Conservation (phyloP, 2,888 invertebrate genomes). For the Oligia latruncula region DNA sequence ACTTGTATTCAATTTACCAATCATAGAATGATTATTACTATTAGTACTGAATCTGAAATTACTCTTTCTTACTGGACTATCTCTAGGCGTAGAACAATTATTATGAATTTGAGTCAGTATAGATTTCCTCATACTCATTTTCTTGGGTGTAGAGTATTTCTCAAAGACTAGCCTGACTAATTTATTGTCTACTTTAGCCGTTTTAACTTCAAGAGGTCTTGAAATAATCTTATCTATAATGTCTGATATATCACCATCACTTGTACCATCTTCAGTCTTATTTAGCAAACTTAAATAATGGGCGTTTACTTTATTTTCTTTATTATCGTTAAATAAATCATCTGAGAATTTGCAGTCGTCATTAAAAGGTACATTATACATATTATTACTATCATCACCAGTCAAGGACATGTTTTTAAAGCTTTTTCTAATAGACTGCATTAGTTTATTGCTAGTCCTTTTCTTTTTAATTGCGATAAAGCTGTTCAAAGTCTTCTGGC, state of each 20-base stretch:
- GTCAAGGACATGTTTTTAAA: constrained; percentile 75
- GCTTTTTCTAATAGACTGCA: constrained; percentile 72
- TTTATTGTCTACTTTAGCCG: constrained; percentile 80
- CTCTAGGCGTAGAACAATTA: constrained; percentile 84
- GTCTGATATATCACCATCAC: constrained; percentile 80
- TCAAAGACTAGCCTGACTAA: constrained; percentile 81
- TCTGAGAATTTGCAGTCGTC: constrained; percentile 42
- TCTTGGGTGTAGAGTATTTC: constrained; percentile 76
- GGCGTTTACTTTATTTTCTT: constrained; percentile 62
- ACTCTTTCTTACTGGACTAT: constrained; percentile 72
- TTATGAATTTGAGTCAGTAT: constrained; percentile 73
- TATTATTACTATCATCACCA: constrained; percentile 45
- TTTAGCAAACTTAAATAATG: constrained; percentile 76
- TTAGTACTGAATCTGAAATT: constrained; percentile 65
- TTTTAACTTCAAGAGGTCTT: constrained; percentile 74
- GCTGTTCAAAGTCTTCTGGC: constrained; percentile 83
- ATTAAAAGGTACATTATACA: constrained; percentile 13
- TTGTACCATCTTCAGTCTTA: constrained; percentile 68
- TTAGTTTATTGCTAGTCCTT: constrained; percentile 71
- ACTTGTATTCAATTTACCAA: constrained; percentile 82
- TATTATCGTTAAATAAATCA: constrained; percentile 60
- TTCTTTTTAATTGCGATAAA: constrained; percentile 80
- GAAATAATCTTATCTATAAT: constrained; percentile 83
- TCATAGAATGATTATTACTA: constrained; percentile 70
- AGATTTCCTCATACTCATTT: constrained; percentile 70